Percentiles rank a stretch among this genome's conserved stretches.
These are phyloP conservation scores for Aselliscus stoliczkanus DNA, from an alignment of 2,797 vertebrate species.

Conservation along the genomic window DNA sequence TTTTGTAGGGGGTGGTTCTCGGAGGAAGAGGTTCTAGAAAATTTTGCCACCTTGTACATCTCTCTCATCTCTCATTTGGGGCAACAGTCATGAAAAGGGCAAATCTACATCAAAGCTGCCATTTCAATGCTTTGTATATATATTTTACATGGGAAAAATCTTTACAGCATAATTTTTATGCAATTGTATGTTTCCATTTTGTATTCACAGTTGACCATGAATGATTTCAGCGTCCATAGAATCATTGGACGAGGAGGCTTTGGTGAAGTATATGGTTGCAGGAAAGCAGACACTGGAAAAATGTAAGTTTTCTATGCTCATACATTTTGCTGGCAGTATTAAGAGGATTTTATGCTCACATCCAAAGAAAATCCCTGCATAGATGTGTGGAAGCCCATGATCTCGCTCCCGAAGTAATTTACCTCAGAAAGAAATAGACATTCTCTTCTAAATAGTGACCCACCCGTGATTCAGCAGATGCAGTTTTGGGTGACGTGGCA, in stretches of 20 bases:
- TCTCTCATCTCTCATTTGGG: too few species aligned
- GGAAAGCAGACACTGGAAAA: conserved; percentile 99
- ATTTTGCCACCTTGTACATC: background rate
- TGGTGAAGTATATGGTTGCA: conserved; percentile 97
- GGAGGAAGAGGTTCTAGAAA: background rate
- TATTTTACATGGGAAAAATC: background rate
- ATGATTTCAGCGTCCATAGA: conserved; percentile 98
- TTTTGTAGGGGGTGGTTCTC: background rate
- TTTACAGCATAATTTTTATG: accelerated
- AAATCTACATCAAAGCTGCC: background rate
- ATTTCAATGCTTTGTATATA: accelerated
- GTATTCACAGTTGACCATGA: conserved; percentile 92
- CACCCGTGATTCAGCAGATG: background rate
- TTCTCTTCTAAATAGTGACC: background rate
- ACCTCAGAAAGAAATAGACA: background rate
- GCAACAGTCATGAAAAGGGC: accelerated
- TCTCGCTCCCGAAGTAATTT: background rate
- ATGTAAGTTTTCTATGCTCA: conserved; percentile 85
- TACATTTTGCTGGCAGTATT: background rate
- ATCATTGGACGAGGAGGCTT: conserved; percentile 98
- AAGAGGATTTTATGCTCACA: background rate
- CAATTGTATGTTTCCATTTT: background rate
- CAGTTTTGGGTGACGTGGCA: background rate
- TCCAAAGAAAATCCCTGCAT: background rate
- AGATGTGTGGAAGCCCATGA: background rate